Percentiles rank a stretch among this genome's conserved stretches.
These are phyloP conservation scores for Saccostrea echinata DNA, from an alignment of 1,140 invertebrate genomes.

Conservation along the genomic window DNA sequence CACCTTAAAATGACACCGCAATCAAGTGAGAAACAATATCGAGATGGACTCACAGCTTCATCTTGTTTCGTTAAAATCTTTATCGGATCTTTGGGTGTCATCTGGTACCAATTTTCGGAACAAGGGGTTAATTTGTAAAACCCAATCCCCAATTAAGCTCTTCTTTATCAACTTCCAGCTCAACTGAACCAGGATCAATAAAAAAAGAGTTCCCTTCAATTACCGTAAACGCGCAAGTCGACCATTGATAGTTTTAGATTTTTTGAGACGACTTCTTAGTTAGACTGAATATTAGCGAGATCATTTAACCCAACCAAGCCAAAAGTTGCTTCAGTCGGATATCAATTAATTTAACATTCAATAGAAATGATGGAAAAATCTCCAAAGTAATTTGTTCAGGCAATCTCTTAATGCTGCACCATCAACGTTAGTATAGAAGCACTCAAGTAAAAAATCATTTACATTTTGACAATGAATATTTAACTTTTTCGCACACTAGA, in stretches of 20 bases:
- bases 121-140: constrained; percentile 39
- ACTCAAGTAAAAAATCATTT: too few species aligned
- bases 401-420: not conserved
- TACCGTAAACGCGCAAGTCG: constrained; percentile 32
- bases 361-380: constrained; percentile 25
- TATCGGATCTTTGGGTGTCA: constrained; percentile 18
- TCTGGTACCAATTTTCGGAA: constrained; percentile 30
- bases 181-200: constrained; percentile 13
- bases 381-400: not conserved
- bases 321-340: constrained; percentile 5
- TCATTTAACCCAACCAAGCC: not conserved
- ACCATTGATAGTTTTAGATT: not conserved
- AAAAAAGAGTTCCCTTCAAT: constrained; percentile 10
- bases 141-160: constrained; percentile 27
- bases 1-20: constrained; percentile 29
- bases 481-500: too few species aligned
- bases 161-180: constrained; percentile 9
- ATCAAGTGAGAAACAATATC: constrained; percentile 6
- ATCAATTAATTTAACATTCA: constrained; percentile 16
- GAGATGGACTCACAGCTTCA: constrained; percentile 18
- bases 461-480: too few species aligned
- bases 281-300: not conserved
- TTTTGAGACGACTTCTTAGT: not conserved
- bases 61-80: constrained; percentile 5
- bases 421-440: too few species aligned